A percentile compares a stretch with the other conserved stretches of the same genome.
phyloP scores from a whole-genome alignment of 2,113 vertebrate genomes.

The Apaloderma vittatum region DNA sequence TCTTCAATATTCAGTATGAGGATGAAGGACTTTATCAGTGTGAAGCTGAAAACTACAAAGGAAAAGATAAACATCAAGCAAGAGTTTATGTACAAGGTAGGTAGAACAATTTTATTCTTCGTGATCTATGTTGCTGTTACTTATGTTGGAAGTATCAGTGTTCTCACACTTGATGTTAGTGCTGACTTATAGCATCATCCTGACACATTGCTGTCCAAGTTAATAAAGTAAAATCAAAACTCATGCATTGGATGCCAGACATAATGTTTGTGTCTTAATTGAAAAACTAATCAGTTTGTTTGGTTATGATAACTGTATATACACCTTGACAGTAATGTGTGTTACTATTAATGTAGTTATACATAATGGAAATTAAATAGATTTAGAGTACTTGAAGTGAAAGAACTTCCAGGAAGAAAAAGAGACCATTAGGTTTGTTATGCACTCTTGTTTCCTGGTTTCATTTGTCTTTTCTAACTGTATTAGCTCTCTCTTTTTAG shows the following conservation, averaged over 20 bases:
- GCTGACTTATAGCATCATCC: not conserved
- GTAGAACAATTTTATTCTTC: not conserved
- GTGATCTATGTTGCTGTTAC: not conserved
- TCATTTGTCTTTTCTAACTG: not conserved
- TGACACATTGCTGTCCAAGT: not conserved
- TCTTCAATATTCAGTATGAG: slow-evolving; percentile 91
- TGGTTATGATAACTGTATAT: not conserved
- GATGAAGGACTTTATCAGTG: slow-evolving; percentile 92
- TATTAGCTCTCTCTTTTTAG: not conserved
- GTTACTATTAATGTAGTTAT: not conserved
- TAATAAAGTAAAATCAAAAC: not conserved
- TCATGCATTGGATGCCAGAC: not conserved
- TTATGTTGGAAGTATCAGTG: not conserved
- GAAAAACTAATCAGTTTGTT: not conserved
- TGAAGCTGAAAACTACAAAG: slow-evolving; percentile 91
- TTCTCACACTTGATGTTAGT: not conserved
- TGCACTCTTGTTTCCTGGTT: not conserved
- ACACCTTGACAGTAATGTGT: not conserved
- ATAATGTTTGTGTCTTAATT: not conserved
- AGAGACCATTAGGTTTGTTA: not conserved
- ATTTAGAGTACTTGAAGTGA: not conserved
- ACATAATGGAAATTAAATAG: not conserved
- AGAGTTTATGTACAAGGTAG: slow-evolving; percentile 90
- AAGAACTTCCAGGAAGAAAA: not conserved
- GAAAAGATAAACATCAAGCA: slow-evolving; percentile 90